Conservation (phyloP, 2,113 vertebrate species). For the Myotis yumanensis region DNA sequence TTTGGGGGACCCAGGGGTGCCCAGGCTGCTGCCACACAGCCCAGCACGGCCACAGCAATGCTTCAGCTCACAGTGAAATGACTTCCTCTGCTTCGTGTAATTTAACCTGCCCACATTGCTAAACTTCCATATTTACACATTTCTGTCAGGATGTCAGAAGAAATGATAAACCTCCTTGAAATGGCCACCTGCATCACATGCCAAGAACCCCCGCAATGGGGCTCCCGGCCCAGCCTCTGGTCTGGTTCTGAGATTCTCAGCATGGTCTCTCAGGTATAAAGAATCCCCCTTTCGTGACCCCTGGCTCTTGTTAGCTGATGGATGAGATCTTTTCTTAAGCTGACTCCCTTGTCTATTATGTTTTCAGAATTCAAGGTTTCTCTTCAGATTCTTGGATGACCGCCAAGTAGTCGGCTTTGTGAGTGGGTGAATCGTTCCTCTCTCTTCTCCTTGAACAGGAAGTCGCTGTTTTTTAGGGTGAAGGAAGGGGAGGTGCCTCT, state of each 20-base stretch:
- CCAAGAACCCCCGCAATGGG: conserved; percentile 54
- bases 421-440: conserved; percentile 73
- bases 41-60: conserved; percentile 72
- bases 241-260: conserved; percentile 75
- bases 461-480: conserved; percentile 66
- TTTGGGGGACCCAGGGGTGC: neutral
- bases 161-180: conserved; percentile 81
- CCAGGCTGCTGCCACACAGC: conserved; percentile 50
- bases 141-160: conserved; percentile 81
- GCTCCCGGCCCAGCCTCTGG: neutral
- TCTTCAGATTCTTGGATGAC: conserved; percentile 75
- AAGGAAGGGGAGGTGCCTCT: neutral
- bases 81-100: conserved; percentile 79
- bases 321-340: conserved; percentile 84
- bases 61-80: conserved; percentile 81
- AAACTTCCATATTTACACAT: conserved; percentile 80
- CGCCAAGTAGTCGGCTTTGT: conserved; percentile 79
- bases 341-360: conserved; percentile 81
- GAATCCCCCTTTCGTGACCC: conserved; percentile 80
- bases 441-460: conserved; percentile 75
- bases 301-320: conserved; percentile 83
- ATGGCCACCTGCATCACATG: conserved; percentile 73
- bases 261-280: conserved; percentile 81
- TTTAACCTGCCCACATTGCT: conserved; percentile 82
- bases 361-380: conserved; percentile 83